A percentile compares a stretch with the other conserved stretches of the same genome.
phyloP scores from a whole-genome alignment of 2,797 vertebrate species.

The Fringilla coelebs region DNA sequence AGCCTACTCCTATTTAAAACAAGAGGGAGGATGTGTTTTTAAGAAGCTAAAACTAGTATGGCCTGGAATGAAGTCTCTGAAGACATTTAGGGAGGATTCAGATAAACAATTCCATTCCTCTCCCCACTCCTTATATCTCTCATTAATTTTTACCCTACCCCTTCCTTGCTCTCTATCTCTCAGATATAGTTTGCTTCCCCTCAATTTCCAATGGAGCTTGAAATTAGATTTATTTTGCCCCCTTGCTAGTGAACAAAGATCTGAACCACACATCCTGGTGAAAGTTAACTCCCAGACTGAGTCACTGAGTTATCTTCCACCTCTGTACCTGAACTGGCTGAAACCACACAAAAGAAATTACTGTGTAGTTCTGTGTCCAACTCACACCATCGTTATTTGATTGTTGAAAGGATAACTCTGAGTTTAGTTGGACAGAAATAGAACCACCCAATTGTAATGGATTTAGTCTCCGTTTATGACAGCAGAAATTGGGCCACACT shows the following conservation, averaged over 20 bases:
- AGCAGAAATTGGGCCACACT: not conserved
- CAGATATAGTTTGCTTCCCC: not conserved
- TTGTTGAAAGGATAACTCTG: not conserved
- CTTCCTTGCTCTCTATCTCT: not conserved
- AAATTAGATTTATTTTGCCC: slow-evolving; percentile 1
- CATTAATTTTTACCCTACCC: not conserved
- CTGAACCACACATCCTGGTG: not conserved
- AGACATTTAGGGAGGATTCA: slow-evolving; percentile 16
- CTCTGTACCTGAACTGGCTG: not conserved
- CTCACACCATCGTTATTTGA: not conserved
- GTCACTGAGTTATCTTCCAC: not conserved
- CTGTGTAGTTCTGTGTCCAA: not conserved
- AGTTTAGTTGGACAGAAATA: not conserved
- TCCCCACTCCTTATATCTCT: not conserved
- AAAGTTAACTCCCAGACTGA: not conserved
- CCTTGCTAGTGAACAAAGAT: not conserved
- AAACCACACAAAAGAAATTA: not conserved
- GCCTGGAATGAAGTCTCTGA: not conserved
- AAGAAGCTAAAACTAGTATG: not conserved
- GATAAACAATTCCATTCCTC: not conserved
- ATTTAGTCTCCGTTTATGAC: slow-evolving; percentile 4
- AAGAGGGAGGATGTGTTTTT: slow-evolving; percentile 35
- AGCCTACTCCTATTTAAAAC: slow-evolving; percentile 15
- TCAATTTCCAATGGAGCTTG: not conserved
- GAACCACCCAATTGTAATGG: not conserved